Percentiles rank a stretch among this genome's conserved stretches.
These are phyloP conservation scores for Sylvia borin DNA, from an alignment of 2,797 vertebrate species.

Conservation along the genomic window DNA sequence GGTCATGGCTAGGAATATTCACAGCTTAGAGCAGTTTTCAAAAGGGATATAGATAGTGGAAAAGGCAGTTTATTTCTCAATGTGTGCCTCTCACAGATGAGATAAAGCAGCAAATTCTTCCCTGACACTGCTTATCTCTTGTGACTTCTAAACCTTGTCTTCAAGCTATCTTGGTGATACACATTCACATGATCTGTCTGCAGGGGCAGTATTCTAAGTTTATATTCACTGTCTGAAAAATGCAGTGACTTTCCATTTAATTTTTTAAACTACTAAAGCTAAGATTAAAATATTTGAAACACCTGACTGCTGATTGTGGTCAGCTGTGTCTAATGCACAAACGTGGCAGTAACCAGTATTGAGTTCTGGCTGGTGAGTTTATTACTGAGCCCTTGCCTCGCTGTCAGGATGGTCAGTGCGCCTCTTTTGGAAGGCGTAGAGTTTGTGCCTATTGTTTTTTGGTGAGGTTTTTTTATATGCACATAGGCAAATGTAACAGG, in stretches of 20 bases:
- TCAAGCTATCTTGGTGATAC: neutral
- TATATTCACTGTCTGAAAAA: neutral
- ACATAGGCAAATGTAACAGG: neutral
- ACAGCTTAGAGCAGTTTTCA: neutral
- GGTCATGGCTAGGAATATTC: neutral
- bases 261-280: neutral
- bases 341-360: neutral
- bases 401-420: neutral
- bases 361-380: neutral
- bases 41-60: neutral
- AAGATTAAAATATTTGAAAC: neutral
- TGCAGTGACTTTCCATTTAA: neutral
- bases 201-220: neutral
- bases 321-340: neutral
- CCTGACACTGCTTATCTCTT: neutral
- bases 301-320: neutral
- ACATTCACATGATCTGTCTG: neutral
- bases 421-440: neutral
- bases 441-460: neutral
- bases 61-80: neutral
- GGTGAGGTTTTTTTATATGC: fast-evolving
- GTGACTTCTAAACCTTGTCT: neutral
- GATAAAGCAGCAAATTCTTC: neutral
- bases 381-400: neutral
- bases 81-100: neutral